Evolutionary conservation across 2,113 vertebrate genomes (phyloP), one percentile per base, ranked within the genome.

Genomic region (Melozone crissalis): DNA sequence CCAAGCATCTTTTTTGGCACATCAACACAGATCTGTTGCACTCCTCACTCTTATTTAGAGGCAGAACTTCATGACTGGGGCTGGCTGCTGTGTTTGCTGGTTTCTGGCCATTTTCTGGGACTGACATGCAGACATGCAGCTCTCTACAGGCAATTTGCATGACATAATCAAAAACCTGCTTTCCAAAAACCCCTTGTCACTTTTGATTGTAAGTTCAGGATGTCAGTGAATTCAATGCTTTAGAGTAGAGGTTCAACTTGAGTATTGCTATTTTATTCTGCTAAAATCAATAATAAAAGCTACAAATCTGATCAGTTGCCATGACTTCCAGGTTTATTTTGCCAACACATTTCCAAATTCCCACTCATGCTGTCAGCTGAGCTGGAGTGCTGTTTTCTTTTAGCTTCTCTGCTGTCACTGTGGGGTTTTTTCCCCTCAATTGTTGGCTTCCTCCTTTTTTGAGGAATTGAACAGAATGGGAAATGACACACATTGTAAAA

Each of bases 311-410:
- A 77, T 52, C 68, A 46, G 24, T 49, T 94, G 24, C 27, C 20
- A 26, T 67, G 83, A 84, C n/a, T 79, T 83, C 20, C 62, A 66
- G 28, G 5, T 93, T 73, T 73, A 30, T 86, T 91, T 94, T 71
- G 27, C 31, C 41, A 78, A 46, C 39, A 35, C 22, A 11, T 87
- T 63, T 96, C 69, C 15, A 10, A 77, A 87, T 52, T 65, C 10
- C 43, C n/a, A 58, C 37, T 28, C 59, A 37, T 26, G 21, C 7
- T 94, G 61, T 51, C 51, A n/a, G 63, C 37, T 44, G 43, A 75
- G 46, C 31, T 28, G 13, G 31, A 69, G 15, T 11, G 19, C 8
- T 83, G 22, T 21, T 81, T 87, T 47, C 54, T 30, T 84, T 43
- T 44, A 24, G 8, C 9, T 57, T 55, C 41, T 93, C 21, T 77